Conservation (phyloP, 1,140 invertebrate species). For the Archivesica marissinica region DNA sequence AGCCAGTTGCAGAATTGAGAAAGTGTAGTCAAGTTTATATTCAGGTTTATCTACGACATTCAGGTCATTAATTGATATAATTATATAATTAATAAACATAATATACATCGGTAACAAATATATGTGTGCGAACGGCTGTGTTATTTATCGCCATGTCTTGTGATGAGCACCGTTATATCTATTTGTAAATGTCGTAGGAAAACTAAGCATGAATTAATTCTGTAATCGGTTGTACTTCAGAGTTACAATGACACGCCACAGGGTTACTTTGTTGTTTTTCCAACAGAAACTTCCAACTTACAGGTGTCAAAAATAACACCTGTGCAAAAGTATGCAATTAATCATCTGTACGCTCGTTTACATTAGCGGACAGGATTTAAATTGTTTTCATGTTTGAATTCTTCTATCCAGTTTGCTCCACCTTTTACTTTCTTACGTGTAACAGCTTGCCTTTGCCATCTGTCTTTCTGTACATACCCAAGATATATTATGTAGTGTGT, state of each 20-base stretch:
- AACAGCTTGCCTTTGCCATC: too few species aligned
- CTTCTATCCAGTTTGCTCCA: too few species aligned
- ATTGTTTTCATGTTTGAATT: not conserved
- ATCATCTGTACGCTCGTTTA: not conserved
- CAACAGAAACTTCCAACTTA: conserved; percentile 6
- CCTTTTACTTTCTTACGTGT: too few species aligned
- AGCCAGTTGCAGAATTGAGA: too few species aligned
- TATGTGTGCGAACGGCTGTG: too few species aligned
- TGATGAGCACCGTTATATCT: not conserved
- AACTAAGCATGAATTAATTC: not conserved
- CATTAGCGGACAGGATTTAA: not conserved
- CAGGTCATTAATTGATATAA: too few species aligned
- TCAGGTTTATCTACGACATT: too few species aligned
- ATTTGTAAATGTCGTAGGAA: not conserved
- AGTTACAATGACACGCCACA: conserved; percentile 11
- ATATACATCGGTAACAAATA: too few species aligned
- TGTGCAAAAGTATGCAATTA: conserved; percentile 1
- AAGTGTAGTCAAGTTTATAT: too few species aligned
- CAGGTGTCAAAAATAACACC: conserved; percentile 32
- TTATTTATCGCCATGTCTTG: conserved; percentile 12
- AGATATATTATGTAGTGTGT: too few species aligned
- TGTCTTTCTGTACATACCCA: too few species aligned
- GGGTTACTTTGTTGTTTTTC: conserved; percentile 8
- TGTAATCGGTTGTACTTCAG: not conserved
- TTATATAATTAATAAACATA: too few species aligned